Evolutionary conservation across 2,113 vertebrate species (phyloP).

Genomic region (Baryphthengus martii): DNA sequence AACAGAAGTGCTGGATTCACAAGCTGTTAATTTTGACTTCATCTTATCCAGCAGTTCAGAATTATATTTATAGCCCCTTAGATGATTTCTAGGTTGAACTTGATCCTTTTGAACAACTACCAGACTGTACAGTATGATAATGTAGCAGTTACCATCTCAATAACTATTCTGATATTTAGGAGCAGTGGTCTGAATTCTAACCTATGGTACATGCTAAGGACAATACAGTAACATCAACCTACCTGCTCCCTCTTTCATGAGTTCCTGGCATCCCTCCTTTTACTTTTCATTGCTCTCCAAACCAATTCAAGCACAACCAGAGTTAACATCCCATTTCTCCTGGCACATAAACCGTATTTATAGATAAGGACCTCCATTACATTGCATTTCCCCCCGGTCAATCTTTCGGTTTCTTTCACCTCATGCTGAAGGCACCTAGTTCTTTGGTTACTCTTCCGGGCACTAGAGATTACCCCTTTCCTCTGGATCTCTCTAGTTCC

Average conservation of each 20-base stretch:
- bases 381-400: not conserved
- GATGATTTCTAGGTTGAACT: not conserved
- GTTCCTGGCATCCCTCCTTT: not conserved
- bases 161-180: not conserved
- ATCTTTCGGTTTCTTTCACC: not conserved
- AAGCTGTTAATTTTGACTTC: not conserved
- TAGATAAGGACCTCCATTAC: not conserved
- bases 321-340: not conserved
- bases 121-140: not conserved
- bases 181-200: not conserved
- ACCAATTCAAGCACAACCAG: not conserved
- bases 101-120: not conserved
- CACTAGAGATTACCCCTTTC: not conserved
- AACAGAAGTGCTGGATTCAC: not conserved
- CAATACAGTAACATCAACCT: not conserved
- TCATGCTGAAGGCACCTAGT: not conserved
- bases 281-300: not conserved
- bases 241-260: not conserved
- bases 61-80: not conserved
- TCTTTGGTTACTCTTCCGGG: not conserved
- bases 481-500: not conserved
- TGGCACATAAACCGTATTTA: not conserved
- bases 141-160: not conserved
- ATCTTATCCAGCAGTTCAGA: not conserved
- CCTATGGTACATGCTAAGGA: not conserved